These are phyloP conservation scores for Suricata suricatta DNA, from an alignment of 2,113 vertebrate genomes.

Conservation along the genomic window DNA sequence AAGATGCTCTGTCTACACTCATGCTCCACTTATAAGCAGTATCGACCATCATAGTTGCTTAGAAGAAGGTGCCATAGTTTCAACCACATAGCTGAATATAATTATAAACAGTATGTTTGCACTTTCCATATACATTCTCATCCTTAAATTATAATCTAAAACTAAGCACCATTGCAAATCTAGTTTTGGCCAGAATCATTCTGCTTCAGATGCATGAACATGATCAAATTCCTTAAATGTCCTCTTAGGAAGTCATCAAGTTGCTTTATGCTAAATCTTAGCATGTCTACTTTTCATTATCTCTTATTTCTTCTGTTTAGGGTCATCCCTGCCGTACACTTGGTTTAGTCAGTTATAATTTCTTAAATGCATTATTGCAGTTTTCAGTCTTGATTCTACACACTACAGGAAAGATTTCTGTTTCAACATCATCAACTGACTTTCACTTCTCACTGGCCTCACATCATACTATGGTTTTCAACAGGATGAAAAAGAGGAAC, in stretches of 20 bases:
- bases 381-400: neutral
- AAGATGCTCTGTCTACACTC: neutral
- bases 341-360: neutral
- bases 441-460: neutral
- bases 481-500: neutral
- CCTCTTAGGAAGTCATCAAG: neutral
- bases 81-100: neutral
- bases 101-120: neutral
- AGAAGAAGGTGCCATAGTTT: neutral
- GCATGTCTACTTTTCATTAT: neutral
- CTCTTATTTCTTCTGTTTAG: neutral
- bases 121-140: neutral
- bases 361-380: neutral
- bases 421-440: constrained; percentile 13
- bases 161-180: neutral
- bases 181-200: neutral
- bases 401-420: neutral
- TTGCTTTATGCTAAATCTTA: neutral
- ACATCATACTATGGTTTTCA: neutral
- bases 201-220: neutral
- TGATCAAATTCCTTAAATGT: neutral
- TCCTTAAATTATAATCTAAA: neutral
- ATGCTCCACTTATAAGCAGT: neutral
- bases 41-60: neutral
- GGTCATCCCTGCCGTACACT: neutral